Evolutionary conservation across 2,113 vertebrate species (phyloP), one percentile per base, ranked within the genome.

Genomic region (Gymnobelideus leadbeateri): DNA sequence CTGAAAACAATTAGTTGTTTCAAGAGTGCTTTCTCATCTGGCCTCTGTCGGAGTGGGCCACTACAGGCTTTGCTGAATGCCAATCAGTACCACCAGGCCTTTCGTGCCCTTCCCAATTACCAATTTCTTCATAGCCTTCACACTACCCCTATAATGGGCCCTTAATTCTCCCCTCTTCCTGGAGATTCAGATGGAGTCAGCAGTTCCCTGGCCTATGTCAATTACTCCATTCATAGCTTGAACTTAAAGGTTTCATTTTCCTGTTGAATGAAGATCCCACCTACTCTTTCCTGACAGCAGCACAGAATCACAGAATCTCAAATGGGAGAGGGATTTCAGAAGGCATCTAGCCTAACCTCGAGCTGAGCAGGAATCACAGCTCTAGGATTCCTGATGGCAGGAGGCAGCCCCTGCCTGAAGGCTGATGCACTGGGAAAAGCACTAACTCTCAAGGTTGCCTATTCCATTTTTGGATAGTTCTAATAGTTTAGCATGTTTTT

Each of bases 1-100:
- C 90, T 54, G 9, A 31, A 91, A 96, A 96, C 92, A 96, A 95
- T 94, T 94, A 97, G 93, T 91, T 77, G 21, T 77, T 95, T 25
- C 51, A 50, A 43, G 55, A 94, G 52, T 91, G 90, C 89, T 53
- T 61, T 90, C 16, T 1, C 61, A 61, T 91, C 52, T 89, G 93
- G 1, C 61, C 84, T 91, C 52, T 89, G 92, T n/a, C 46, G 43
- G 9, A 21, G 61, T 47, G 92, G 89, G 95, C 89, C 51, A 21
- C 16, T 0, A 51, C 68, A 84, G 47, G 52, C 51, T 25, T 25
- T 57, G 49, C 49, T 51, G 31, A 14, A 92, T 43, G 37, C 68
- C 61, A 28, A n/a, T 90, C 90, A 89, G 92, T 52, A 51, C 61
- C 61, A 52, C 19, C 28, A 2, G 24, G n/a, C 8, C 94, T 94